phyloP scores from a whole-genome alignment of 2,888 invertebrate species.

The Andrena haemorrhoa region DNA sequence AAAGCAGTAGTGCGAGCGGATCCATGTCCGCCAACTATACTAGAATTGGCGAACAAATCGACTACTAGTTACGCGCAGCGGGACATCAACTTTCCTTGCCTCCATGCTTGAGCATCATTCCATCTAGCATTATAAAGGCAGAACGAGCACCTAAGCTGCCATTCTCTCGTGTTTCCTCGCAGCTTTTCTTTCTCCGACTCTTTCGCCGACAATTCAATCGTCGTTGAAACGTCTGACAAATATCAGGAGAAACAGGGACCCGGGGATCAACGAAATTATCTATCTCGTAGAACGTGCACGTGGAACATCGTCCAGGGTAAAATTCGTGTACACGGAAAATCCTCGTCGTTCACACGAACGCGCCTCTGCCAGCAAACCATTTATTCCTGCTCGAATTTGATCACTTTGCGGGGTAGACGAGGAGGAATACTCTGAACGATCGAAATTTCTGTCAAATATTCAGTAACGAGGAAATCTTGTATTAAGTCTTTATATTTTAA shows the following conservation, averaged over 20 bases:
- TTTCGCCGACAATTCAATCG: conserved; percentile 4
- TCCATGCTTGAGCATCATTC: no score
- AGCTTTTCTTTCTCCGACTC: conserved; percentile 1
- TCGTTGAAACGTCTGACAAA: conserved; percentile 38
- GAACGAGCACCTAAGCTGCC: not conserved
- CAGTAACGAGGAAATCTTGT: not conserved
- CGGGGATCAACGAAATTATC: conserved; percentile 56
- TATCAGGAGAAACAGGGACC: conserved; percentile 40
- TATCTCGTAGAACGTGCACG: not conserved
- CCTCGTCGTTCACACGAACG: not conserved
- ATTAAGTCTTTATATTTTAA: not conserved
- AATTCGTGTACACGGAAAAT: conserved; percentile 2
- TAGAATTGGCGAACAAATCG: no score
- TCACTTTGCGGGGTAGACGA: not conserved
- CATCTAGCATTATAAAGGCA: no score
- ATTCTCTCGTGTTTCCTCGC: not conserved
- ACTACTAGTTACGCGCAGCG: no score
- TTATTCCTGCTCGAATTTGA: conserved; percentile 10
- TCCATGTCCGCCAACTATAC: no score
- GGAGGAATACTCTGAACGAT: not conserved
- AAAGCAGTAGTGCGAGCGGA: no score
- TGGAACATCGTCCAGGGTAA: not conserved
- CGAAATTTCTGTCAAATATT: not conserved
- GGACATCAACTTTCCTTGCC: no score
- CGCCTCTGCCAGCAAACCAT: not conserved